A percentile compares a stretch with the other conserved stretches of the same genome.
These are phyloP conservation scores for Calliphora vicina DNA, from an alignment of 1,140 invertebrate genomes.

Conservation along the genomic window DNA sequence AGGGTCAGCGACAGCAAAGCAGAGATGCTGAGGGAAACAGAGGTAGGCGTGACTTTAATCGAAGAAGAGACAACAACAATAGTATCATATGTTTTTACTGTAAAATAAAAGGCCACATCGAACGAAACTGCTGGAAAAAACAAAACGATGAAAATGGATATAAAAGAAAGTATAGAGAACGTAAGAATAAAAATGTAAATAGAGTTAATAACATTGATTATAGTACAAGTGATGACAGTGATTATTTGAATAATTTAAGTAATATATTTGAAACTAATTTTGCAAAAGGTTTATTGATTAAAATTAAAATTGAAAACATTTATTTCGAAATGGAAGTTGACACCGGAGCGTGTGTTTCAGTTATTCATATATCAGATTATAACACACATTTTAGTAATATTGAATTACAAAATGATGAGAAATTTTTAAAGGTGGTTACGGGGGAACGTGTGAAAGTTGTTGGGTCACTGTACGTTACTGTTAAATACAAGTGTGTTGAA, in stretches of 20 bases:
- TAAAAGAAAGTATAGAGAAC: neutral
- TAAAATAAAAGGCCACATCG: neutral
- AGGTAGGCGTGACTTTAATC: no score
- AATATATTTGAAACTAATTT: neutral
- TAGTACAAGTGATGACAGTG: neutral
- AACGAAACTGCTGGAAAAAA: neutral
- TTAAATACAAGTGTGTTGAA: neutral
- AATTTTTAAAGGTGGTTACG: neutral
- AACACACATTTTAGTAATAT: neutral
- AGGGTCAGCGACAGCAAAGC: no score
- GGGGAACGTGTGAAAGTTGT: conserved; percentile 4
- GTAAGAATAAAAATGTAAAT: neutral
- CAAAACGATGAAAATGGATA: neutral
- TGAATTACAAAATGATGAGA: neutral
- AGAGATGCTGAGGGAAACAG: no score
- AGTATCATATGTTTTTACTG: neutral
- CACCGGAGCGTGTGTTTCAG: neutral
- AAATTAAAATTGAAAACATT: neutral
- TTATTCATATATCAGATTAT: neutral
- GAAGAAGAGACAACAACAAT: no score
- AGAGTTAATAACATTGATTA: neutral
- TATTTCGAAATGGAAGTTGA: neutral
- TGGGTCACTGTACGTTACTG: neutral
- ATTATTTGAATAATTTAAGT: neutral
- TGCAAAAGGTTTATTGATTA: neutral